A percentile compares a stretch with the other conserved stretches of the same genome.
Conservation (phyloP, 2,797 vertebrate species). For the Nannoperca obscura region DNA sequence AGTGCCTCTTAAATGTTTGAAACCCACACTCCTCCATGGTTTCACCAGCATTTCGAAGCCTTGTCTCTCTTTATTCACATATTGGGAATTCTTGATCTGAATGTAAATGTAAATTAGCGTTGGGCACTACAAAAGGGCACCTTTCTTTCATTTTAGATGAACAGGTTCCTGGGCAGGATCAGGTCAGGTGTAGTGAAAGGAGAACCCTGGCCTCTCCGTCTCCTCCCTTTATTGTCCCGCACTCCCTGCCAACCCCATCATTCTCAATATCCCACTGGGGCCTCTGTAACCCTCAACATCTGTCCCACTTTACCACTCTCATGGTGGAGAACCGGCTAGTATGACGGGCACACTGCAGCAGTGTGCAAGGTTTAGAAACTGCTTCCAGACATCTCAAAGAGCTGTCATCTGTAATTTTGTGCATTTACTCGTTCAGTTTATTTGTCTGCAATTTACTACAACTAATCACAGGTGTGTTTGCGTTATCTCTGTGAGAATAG, state of each 20-base stretch:
- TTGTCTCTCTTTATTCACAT: slow-evolving; percentile 12
- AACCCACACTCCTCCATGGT: slow-evolving; percentile 36
- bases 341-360: slow-evolving; percentile 63
- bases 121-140: slow-evolving; percentile 50
- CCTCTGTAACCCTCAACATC: slow-evolving; percentile 80
- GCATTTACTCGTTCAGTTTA: slow-evolving; percentile 74
- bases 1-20: slow-evolving; percentile 72
- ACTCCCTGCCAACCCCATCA: slow-evolving; percentile 70
- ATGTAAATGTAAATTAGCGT: slow-evolving; percentile 55
- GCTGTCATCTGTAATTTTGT: slow-evolving; percentile 74
- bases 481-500: slow-evolving; percentile 36
- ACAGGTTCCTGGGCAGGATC: slow-evolving; percentile 64
- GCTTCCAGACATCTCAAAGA: slow-evolving; percentile 78
- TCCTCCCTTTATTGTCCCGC: slow-evolving; percentile 65
- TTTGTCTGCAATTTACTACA: slow-evolving; percentile 75
- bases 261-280: slow-evolving; percentile 71
- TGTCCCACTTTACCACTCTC: slow-evolving; percentile 78
- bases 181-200: slow-evolving; percentile 71
- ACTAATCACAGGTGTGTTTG: slow-evolving; percentile 78
- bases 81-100: slow-evolving; percentile 17
- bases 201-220: slow-evolving; percentile 54
- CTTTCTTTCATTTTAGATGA: slow-evolving; percentile 57
- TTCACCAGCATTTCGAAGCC: slow-evolving; percentile 35
- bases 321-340: slow-evolving; percentile 56
- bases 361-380: slow-evolving; percentile 63